Percentiles rank a stretch among this genome's conserved stretches.
phyloP scores from a whole-genome alignment of 2,797 vertebrate species.

The Setipinna tenuifilis region DNA sequence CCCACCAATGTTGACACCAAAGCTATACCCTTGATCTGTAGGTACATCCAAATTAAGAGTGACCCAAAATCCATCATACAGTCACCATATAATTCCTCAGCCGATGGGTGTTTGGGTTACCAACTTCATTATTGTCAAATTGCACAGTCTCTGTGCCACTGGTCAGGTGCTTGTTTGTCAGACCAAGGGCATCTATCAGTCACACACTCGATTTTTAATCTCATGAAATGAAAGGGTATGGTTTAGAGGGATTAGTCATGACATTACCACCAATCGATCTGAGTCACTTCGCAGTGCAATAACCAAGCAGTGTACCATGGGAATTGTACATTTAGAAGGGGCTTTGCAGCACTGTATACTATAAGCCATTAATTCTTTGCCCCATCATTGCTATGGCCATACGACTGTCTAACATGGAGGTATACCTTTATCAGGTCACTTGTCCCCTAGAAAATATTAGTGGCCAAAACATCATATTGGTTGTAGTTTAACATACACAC shows the following conservation, averaged over 20 bases:
- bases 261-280: conserved; percentile 1
- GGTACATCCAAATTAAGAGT: no score
- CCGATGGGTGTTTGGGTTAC: no score
- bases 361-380: not conserved
- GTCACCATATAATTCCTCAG: no score
- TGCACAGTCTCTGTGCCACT: not conserved
- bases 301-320: not conserved
- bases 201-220: not conserved
- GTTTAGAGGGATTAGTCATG: not conserved
- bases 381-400: not conserved
- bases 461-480: not conserved
- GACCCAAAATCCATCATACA: no score
- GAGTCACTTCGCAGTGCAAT: not conserved
- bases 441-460: not conserved
- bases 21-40: no score
- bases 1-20: no score
- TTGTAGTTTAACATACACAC: no score
- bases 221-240: not conserved
- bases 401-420: no score
- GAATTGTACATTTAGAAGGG: not conserved
- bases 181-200: not conserved
- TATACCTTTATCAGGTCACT: not conserved
- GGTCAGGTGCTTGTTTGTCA: not conserved
- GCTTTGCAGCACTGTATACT: not conserved
- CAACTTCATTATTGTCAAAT: not conserved